Evolutionary conservation across 2,888 invertebrate genomes (phyloP).

Genomic region (Athalia rosae): DNA sequence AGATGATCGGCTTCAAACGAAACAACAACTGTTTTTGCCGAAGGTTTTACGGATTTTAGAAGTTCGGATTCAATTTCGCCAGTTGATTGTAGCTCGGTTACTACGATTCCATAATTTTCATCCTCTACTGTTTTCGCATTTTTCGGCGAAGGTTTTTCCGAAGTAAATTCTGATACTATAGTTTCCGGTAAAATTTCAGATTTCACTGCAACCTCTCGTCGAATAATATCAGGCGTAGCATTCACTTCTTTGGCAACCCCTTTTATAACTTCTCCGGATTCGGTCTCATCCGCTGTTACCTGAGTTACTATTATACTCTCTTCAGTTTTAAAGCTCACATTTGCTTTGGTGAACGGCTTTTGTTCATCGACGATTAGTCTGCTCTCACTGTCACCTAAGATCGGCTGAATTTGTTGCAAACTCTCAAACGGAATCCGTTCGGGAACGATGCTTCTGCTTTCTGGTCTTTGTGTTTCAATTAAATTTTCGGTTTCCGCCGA

Average conservation of each 20-base stretch:
- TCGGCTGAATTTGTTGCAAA: constrained; percentile 67
- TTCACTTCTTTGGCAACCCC: constrained; percentile 73
- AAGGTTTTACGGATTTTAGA: constrained; percentile 70
- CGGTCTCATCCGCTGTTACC: constrained; percentile 69
- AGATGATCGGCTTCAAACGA: constrained; percentile 67
- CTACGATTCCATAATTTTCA: constrained; percentile 73
- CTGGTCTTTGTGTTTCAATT: constrained; percentile 56
- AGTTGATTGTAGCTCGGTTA: constrained; percentile 74
- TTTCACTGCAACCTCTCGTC: constrained; percentile 72
- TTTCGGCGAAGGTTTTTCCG: constrained; percentile 62
- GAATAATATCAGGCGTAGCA: constrained; percentile 72
- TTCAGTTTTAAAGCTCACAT: constrained; percentile 63
- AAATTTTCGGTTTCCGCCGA: constrained; percentile 63
- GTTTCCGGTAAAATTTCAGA: constrained; percentile 66
- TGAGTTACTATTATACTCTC: constrained; percentile 72
- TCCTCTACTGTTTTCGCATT: constrained; percentile 64
- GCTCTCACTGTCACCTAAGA: constrained; percentile 64
- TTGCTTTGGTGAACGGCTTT: constrained; percentile 58
- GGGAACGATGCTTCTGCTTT: constrained; percentile 64
- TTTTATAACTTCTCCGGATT: constrained; percentile 69
- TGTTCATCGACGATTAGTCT: constrained; percentile 54
- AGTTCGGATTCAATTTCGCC: constrained; percentile 74
- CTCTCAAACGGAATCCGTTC: constrained; percentile 72
- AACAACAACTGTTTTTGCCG: constrained; percentile 72
- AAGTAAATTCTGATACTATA: constrained; percentile 59